phyloP scores from a whole-genome alignment of 23 tunicate species.

The Botrylloides violaceus region DNA sequence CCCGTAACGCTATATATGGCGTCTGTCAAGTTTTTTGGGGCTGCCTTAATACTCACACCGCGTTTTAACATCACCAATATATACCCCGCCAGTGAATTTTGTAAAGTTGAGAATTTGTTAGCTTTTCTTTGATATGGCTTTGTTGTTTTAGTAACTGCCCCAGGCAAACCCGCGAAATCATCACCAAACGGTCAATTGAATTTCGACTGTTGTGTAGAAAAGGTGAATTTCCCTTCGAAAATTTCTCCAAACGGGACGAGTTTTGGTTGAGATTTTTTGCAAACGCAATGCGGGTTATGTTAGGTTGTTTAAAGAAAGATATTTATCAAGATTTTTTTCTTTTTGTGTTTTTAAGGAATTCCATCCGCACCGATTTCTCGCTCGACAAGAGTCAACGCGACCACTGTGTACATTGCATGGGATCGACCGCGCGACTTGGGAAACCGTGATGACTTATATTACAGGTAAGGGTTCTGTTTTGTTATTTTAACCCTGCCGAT shows the following conservation, averaged over 20 bases:
- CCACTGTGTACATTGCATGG: constrained; percentile 41
- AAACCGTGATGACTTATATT: constrained; percentile 42
- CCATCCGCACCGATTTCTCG: constrained; percentile 10
- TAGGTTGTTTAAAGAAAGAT: neutral
- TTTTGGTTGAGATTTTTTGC: too few species aligned
- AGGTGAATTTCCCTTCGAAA: neutral
- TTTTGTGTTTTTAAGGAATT: neutral
- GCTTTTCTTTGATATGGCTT: neutral
- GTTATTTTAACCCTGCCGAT: neutral
- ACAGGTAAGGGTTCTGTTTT: constrained; percentile 29
- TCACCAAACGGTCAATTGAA: neutral
- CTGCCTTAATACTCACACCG: neutral
- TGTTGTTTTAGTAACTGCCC: neutral
- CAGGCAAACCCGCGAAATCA: neutral
- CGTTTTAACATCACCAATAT: neutral
- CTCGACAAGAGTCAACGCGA: constrained; percentile 21
- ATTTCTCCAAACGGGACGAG: neutral
- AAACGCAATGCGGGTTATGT: neutral
- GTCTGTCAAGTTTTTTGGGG: neutral
- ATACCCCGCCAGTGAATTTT: neutral
- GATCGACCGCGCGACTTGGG: constrained; percentile 38
- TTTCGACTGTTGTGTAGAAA: neutral
- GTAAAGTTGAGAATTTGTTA: neutral
- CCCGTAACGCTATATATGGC: neutral
- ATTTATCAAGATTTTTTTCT: neutral